Evolutionary conservation across 2,797 vertebrate species (phyloP), one percentile per base, ranked within the genome.

Genomic region (Diglossa cyanea): DNA sequence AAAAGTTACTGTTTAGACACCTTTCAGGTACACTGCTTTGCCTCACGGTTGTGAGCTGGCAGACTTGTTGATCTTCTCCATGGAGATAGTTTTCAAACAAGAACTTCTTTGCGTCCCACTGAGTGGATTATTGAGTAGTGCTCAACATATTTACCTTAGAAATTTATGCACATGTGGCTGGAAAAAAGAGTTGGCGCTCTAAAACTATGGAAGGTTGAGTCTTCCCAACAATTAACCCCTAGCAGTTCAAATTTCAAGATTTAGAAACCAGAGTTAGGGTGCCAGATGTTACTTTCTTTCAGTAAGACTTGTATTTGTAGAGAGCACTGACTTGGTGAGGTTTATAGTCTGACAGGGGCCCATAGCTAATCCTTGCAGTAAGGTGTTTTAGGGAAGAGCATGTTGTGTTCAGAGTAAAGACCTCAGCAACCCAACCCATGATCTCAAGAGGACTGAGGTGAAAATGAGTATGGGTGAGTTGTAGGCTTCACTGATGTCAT

Each of bases 271-370:
- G 35, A 62, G 28, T 63, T 73, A 35, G 37, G 7, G 30, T 85
- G 42, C n/a, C 19, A 26, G 4, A 10, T 75, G 24, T 48, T 89
- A 23, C 7, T 42, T n/a, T 21, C 33, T 66, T 89, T 65, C 45
- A 47, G 25, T n/a, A 50, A 61, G 12, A 9, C 9, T 17, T 72
- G 18, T 26, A 2, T 51, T 70, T 77, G 26, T 28, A 47, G 39
- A 35, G 20, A 67, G 9, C 1, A 6, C 25, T 26, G 18, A 8
- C 25, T 37, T 39, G 16, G 3, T 37, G 2, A 6, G 3, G 5
- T 63, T 85, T 60, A 1, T 23, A 25, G 16, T 11, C 31, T 55
- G 20, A 44, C 23, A 28, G 4, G 6, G 24, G 28, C 20, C 24
- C 13, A 1, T n/a, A 35, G 20, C 13, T 70, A 54, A 68, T 58